Percentiles rank a stretch among this genome's conserved stretches.
These are phyloP conservation scores for Sorex maritimensis DNA, from an alignment of 2,797 vertebrate genomes.

Conservation along the genomic window DNA sequence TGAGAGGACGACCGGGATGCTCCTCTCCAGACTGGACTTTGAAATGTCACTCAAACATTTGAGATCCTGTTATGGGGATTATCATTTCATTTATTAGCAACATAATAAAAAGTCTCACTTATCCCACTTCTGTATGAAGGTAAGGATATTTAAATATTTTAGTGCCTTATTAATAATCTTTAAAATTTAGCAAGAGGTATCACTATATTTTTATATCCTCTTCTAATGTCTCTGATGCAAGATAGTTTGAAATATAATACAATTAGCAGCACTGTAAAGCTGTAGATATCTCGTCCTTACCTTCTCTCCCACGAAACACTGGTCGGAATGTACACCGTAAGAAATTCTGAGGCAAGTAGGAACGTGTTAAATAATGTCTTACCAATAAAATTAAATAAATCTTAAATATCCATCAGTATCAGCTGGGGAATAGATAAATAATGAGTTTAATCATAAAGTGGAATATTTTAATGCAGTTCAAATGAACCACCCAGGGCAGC, in stretches of 20 bases:
- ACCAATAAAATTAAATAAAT: background rate
- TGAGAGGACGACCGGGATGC: background rate
- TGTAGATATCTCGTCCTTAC: background rate
- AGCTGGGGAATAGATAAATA: background rate
- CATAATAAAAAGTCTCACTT: background rate
- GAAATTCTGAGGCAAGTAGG: background rate
- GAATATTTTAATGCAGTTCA: background rate
- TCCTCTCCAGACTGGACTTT: background rate
- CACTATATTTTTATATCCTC: background rate
- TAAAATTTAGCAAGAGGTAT: background rate
- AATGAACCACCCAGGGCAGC: background rate
- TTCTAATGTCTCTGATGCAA: background rate
- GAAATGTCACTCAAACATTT: background rate
- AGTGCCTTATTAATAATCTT: background rate
- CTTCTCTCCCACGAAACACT: background rate
- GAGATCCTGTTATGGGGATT: background rate
- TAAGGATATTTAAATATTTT: background rate
- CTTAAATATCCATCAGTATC: background rate
- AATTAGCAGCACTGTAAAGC: background rate
- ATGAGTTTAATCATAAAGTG: background rate
- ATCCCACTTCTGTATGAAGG: background rate
- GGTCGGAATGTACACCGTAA: background rate
- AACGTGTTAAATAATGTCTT: background rate
- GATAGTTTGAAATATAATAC: background rate
- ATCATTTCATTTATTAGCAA: slow-evolving; percentile 1